phyloP scores from a whole-genome alignment of 2,797 vertebrate species.

The Mormyrus hasselquistii region DNA sequence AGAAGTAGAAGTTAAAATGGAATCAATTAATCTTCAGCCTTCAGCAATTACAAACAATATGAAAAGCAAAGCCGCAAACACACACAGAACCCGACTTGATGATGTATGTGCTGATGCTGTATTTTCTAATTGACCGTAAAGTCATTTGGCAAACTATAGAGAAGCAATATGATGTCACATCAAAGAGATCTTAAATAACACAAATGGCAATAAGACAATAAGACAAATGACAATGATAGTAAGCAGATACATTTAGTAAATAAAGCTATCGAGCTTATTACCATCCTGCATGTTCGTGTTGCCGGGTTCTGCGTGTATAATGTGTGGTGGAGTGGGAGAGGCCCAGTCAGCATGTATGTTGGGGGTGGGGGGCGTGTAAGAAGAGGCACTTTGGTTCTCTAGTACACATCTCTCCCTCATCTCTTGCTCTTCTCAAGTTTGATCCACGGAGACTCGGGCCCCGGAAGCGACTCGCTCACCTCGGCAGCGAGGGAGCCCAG shows the following conservation, averaged over 20 bases:
- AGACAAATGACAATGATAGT: constrained; percentile 40
- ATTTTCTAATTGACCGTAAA: constrained; percentile 19
- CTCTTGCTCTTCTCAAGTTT: constrained; percentile 21
- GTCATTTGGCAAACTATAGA: constrained; percentile 17
- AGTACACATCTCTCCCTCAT: constrained; percentile 31
- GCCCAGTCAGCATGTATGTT: constrained; percentile 27
- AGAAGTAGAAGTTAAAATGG: background rate
- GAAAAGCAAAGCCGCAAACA: background rate
- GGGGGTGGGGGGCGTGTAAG: background rate
- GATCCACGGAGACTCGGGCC: constrained; percentile 39
- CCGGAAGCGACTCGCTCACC: background rate
- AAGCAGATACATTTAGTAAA: constrained; percentile 48
- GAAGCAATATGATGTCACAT: constrained; percentile 49
- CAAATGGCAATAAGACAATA: constrained; percentile 28
- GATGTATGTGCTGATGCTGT: constrained; percentile 14
- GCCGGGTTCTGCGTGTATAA: background rate
- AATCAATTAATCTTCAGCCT: constrained; percentile 16
- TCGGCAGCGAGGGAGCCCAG: constrained; percentile 41
- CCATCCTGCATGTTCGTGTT: constrained; percentile 21
- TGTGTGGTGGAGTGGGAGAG: constrained; percentile 5
- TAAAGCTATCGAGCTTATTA: constrained; percentile 45
- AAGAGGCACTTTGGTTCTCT: constrained; percentile 23
- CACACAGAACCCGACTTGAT: background rate
- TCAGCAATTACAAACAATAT: constrained; percentile 15
- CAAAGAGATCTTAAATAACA: constrained; percentile 40